phyloP scores from a whole-genome alignment of 2,797 vertebrate genomes.

The Chaetodon trifasciatus region DNA sequence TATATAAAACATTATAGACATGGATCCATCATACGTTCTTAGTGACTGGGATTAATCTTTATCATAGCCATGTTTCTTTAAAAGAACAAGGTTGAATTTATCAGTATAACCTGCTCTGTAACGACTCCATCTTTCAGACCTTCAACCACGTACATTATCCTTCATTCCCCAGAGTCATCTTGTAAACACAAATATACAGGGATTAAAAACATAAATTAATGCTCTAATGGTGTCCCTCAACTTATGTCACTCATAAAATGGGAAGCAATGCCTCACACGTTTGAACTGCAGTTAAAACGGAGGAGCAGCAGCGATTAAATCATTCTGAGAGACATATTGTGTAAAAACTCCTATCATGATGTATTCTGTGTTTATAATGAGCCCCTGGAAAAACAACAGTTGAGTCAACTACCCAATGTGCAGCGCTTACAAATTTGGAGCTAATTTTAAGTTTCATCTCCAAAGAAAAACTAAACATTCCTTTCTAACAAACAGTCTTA shows the following conservation, averaged over 20 bases:
- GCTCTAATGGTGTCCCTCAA: constrained; percentile 47
- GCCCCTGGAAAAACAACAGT: constrained; percentile 25
- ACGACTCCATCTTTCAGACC: constrained; percentile 4
- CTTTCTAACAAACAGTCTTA: constrained; percentile 26
- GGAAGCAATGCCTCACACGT: constrained; percentile 30
- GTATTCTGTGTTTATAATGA: constrained; percentile 19
- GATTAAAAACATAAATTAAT: constrained; percentile 43
- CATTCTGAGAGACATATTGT: background rate
- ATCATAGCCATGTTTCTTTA: background rate
- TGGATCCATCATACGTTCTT: background rate
- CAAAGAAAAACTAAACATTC: constrained; percentile 23
- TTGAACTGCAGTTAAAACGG: constrained; percentile 14
- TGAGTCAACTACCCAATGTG: constrained; percentile 18
- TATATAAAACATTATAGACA: constrained; percentile 6
- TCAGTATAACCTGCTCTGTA: constrained; percentile 10
- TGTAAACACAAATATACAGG: constrained; percentile 60
- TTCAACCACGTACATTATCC: constrained; percentile 31
- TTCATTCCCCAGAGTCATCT: constrained; percentile 48
- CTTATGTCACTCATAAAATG: constrained; percentile 7
- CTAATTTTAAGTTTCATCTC: constrained; percentile 17
- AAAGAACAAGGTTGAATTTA: background rate
- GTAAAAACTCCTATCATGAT: constrained; percentile 8
- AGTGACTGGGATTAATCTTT: constrained; percentile 2
- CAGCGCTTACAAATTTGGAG: constrained; percentile 19
- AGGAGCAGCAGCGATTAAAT: constrained; percentile 13